phyloP scores from a whole-genome alignment of 2,888 invertebrate species.

The Eristalinus sepulchralis region DNA sequence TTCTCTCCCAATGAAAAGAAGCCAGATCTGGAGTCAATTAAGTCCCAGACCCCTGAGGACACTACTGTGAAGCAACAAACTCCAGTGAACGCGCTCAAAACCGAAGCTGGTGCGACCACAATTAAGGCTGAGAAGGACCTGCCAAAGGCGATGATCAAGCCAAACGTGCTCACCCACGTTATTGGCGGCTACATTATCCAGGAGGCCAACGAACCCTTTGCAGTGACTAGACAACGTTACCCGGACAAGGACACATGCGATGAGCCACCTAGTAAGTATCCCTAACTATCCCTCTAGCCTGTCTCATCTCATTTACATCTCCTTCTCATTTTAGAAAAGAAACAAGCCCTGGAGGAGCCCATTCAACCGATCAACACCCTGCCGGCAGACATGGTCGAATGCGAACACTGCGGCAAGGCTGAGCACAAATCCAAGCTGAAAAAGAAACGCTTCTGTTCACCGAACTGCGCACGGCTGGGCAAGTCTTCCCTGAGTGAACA shows the following conservation, averaged over 20 bases:
- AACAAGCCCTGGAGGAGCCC: constrained; percentile 75
- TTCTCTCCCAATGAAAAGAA: constrained; percentile 50
- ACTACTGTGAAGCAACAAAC: constrained; percentile 38
- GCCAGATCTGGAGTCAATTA: constrained; percentile 33
- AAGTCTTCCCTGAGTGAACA: constrained; percentile 79
- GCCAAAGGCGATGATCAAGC: constrained; percentile 96
- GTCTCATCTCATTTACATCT: not conserved
- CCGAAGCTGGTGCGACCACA: constrained; percentile 77
- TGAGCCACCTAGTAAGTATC: constrained; percentile 89
- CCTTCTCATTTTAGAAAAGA: constrained; percentile 76
- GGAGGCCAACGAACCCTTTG: constrained; percentile 95
- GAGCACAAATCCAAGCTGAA: constrained; percentile 86
- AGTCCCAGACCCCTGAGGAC: constrained; percentile 44
- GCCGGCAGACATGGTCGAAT: constrained; percentile 80
- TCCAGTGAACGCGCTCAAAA: constrained; percentile 71
- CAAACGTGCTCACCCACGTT: constrained; percentile 96
- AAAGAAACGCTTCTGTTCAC: constrained; percentile 89
- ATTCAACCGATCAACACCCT: constrained; percentile 52
- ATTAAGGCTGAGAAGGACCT: constrained; percentile 81
- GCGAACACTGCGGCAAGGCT: constrained; percentile 88
- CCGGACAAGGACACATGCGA: constrained; percentile 84
- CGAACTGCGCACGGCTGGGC: constrained; percentile 84
- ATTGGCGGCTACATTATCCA: constrained; percentile 98
- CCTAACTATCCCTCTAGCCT: not conserved
- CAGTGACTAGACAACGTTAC: constrained; percentile 86